These are phyloP conservation scores for Chionomys nivalis DNA, from an alignment of 2,113 vertebrate genomes.

Conservation along the genomic window DNA sequence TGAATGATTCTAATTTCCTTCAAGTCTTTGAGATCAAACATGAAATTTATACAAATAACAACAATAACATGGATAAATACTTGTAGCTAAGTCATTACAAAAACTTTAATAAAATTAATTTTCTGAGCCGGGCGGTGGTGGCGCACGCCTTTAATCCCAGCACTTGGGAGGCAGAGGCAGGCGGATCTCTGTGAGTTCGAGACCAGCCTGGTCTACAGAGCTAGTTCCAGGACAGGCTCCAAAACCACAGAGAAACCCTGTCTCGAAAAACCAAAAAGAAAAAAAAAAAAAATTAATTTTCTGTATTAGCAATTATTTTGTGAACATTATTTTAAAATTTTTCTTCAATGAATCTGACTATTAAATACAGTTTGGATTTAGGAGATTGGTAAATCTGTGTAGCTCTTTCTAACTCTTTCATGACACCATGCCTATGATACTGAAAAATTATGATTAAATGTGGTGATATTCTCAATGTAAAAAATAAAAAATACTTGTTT, in stretches of 20 bases:
- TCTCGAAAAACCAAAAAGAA: too few species aligned
- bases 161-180: too few species aligned
- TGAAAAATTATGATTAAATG: not conserved
- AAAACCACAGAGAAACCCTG: too few species aligned
- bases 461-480: not conserved
- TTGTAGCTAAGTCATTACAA: not conserved
- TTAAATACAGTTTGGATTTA: not conserved
- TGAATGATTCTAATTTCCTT: not conserved
- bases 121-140: too few species aligned
- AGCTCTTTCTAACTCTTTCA: not conserved
- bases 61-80: not conserved
- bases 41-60: not conserved
- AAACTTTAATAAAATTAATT: not conserved
- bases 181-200: too few species aligned
- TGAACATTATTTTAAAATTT: not conserved
- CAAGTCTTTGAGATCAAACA: not conserved
- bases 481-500: not conserved
- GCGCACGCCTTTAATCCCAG: too few species aligned
- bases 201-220: too few species aligned
- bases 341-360: not conserved
- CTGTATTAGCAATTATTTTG: not conserved
- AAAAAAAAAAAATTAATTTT: constrained; percentile 5
- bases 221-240: too few species aligned
- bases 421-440: not conserved
- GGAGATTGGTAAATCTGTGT: fast-evolving